These are phyloP conservation scores for Synodontis membranacea DNA, from an alignment of 2,113 vertebrate species.

Conservation along the genomic window DNA sequence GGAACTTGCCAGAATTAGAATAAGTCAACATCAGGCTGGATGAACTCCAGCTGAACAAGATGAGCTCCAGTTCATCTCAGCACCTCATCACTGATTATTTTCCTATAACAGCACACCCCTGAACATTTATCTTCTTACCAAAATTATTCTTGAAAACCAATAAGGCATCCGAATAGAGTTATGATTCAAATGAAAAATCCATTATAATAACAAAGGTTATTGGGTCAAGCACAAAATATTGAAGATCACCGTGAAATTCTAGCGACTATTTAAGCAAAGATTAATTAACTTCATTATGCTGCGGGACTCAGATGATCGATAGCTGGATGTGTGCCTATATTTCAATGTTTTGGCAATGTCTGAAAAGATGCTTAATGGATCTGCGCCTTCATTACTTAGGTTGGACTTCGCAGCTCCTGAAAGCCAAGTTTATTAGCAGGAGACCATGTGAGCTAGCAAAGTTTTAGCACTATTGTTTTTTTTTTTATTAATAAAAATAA, in stretches of 20 bases:
- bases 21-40: not conserved
- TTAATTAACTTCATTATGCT: slow-evolving; percentile 31
- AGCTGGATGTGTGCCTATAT: slow-evolving; percentile 29
- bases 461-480: slow-evolving; percentile 8
- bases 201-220: slow-evolving; percentile 18
- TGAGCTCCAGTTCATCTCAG: not conserved
- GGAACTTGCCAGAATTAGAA: not conserved
- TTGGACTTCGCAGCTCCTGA: not conserved
- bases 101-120: not conserved
- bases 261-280: slow-evolving; percentile 28
- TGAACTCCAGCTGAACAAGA: no score
- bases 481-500: not conserved
- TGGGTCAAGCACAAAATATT: slow-evolving; percentile 21
- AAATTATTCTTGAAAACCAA: not conserved
- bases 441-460: slow-evolving; percentile 5
- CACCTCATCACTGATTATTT: not conserved
- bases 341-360: slow-evolving; percentile 30
- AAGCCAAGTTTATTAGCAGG: not conserved
- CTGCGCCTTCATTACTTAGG: slow-evolving; percentile 36
- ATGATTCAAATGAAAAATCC: not conserved
- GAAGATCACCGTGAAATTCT: slow-evolving; percentile 13
- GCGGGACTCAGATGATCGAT: slow-evolving; percentile 23
- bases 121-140: not conserved
- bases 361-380: slow-evolving; percentile 36
- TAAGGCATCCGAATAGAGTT: not conserved